These are phyloP conservation scores for Pterostichus niger DNA, from an alignment of 2,888 invertebrate genomes.

Conservation along the genomic window DNA sequence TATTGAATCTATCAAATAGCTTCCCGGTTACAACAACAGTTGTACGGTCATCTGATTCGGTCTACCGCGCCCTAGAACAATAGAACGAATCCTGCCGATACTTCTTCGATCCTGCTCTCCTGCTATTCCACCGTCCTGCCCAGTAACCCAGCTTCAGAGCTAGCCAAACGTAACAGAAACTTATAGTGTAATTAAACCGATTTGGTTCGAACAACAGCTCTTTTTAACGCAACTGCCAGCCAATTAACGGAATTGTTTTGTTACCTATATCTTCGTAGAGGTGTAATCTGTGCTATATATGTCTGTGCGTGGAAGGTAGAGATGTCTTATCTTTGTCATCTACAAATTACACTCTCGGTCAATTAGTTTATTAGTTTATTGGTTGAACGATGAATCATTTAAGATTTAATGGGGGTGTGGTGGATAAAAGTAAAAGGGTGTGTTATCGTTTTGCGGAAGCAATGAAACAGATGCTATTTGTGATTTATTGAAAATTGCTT, in stretches of 20 bases:
- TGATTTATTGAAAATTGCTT: too few relatives aligned
- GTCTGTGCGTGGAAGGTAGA: neutral
- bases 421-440: too few relatives aligned
- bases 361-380: constrained; percentile 27
- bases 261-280: constrained; percentile 32
- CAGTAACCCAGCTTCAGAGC: constrained; percentile 19
- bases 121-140: neutral
- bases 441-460: too few relatives aligned
- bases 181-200: constrained; percentile 60
- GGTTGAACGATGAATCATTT: constrained; percentile 17
- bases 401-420: too few relatives aligned
- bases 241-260: constrained; percentile 61
- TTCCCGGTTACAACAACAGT: too few relatives aligned
- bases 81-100: too few relatives aligned
- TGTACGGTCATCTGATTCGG: too few relatives aligned
- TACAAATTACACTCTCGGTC: constrained; percentile 18
- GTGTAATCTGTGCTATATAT: constrained; percentile 19
- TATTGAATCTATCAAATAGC: too few relatives aligned
- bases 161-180: constrained; percentile 40
- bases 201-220: constrained; percentile 36
- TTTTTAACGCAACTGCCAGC: constrained; percentile 52
- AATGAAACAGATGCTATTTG: too few relatives aligned
- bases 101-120: neutral
- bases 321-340: constrained; percentile 32
- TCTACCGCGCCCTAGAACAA: too few relatives aligned